Evolutionary conservation across 2,797 vertebrate species (phyloP).

Genomic region (Pseudomugil tenellus): DNA sequence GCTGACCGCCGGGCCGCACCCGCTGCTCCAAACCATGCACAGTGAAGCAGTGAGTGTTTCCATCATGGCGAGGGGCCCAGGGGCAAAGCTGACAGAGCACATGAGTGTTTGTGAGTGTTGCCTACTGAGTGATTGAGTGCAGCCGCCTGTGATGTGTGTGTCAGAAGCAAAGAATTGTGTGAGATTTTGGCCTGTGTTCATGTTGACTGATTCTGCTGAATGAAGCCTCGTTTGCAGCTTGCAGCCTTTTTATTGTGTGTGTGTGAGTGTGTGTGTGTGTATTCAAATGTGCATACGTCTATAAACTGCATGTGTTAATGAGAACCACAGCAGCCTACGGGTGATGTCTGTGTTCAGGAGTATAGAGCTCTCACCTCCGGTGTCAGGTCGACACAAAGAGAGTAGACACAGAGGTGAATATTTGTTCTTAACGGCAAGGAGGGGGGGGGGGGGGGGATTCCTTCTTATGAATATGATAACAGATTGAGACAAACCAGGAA

Average conservation of each 20-base stretch:
- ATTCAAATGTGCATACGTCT: conserved; percentile 26
- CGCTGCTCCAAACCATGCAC: conserved; percentile 51
- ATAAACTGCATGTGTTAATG: conserved; percentile 68
- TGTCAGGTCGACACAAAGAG: conserved; percentile 53
- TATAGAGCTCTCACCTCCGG: conserved; percentile 59
- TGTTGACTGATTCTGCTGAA: conserved; percentile 41
- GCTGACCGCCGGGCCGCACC: conserved; percentile 66
- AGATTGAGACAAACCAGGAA: conserved; percentile 25
- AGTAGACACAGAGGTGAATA: conserved; percentile 71
- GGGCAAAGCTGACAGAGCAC: conserved; percentile 44
- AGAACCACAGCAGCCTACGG: conserved; percentile 62
- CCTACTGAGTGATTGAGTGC: conserved; percentile 63
- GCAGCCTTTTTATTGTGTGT: conserved; percentile 13
- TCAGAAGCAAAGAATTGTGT: conserved; percentile 49
- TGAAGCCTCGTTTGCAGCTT: conserved; percentile 41
- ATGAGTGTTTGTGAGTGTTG: conserved; percentile 44
- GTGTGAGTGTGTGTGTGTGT: not conserved
- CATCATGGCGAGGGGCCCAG: conserved; percentile 47
- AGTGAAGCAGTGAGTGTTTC: conserved; percentile 53
- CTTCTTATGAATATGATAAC: conserved; percentile 59
- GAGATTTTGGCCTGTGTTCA: conserved; percentile 36
- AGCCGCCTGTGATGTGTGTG: conserved; percentile 56
- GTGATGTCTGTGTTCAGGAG: conserved; percentile 12
- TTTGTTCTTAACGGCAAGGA: conserved; percentile 67
- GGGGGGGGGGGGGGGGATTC: conserved; percentile 48